Base-by-base conservation (phyloP, 2,888 invertebrate species). In the Xylota sylvarum region DNA sequence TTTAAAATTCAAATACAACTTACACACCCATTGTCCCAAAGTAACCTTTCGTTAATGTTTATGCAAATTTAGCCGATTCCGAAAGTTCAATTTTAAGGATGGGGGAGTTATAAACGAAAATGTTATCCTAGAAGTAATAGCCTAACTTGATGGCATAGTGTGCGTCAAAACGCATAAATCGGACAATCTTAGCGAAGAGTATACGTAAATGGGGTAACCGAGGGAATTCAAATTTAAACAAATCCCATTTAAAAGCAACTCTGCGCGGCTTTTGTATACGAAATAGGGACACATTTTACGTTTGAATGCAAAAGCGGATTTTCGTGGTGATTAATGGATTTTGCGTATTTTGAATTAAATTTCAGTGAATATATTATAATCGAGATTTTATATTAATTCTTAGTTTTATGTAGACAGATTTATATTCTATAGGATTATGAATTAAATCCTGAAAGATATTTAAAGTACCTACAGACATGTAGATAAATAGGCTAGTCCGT, bases 101-200 rank as follows among this genome's bases (percentile, higher is more conserved):
- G 46, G 46, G 52, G 7, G 4, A 14, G 30, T 14, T 17, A 46
- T 37, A 56, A 65, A 48, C 7, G 27, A 17, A 48, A 67, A 48
- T 58, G 46, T 76, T 48, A 58, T 67, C 65, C 56, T 10, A n/a
- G 27, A 37, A 30, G 14, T 46, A 56, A 46, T 58, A 48, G 43
- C 12, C 12, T 4, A 17, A 10, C 30, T 35, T 65, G 32, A 46
- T 55, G 35, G 35, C n/a, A n/a, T 32, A 52, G 17, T 58, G 46
- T 17, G 43, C 32, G 32, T 23, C 23, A 64, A 76, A 67, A 48
- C 58, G 5, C 58, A 67, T 76, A 67, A 76, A 67, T 27, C n/a
- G 56, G 19, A 46, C 56, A 56, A 43, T 40, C 35, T 17, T 9
- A n/a, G 5, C 23, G 6, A 65, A 43, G 23, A 17, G 7, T 19